Evolutionary conservation across 1,140 invertebrate genomes (phyloP).

Genomic region (Luehdorfia chinensis): DNA sequence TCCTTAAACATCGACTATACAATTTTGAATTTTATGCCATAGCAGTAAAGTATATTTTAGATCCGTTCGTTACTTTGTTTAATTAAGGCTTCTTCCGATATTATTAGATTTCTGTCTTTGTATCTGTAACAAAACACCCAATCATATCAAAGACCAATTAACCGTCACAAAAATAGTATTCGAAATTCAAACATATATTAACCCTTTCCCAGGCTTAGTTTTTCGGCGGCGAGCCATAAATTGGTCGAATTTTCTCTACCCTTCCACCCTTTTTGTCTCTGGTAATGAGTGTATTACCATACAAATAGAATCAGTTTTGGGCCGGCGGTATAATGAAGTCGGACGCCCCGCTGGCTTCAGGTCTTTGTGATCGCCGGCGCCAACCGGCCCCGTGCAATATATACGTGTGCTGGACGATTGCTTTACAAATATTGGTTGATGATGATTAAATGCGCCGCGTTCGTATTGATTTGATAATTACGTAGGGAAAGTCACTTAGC

Average conservation of each 20-base stretch:
- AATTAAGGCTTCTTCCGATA: no score
- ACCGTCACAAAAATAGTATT: not conserved
- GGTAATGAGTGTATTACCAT: conserved; percentile 72
- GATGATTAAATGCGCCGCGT: conserved; percentile 35
- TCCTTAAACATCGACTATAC: not conserved
- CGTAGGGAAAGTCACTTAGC: conserved; percentile 28
- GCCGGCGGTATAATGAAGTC: conserved; percentile 57
- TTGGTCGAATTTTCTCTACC: conserved; percentile 42
- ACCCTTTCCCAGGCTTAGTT: conserved; percentile 34
- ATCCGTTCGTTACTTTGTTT: no score
- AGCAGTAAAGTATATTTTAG: not conserved
- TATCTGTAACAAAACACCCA: no score
- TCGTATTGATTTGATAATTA: conserved; percentile 46
- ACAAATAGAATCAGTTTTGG: conserved; percentile 65
- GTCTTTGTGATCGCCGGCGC: conserved; percentile 53
- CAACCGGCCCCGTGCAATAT: conserved; percentile 31
- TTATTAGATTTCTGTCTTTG: no score
- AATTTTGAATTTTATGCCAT: not conserved
- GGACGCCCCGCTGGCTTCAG: conserved; percentile 51
- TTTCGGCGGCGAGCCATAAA: conserved; percentile 52
- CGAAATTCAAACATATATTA: conserved; percentile 28
- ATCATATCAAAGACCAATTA: not conserved
- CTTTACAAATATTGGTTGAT: conserved; percentile 57
- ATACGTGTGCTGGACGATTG: conserved; percentile 32
- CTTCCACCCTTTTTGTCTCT: conserved; percentile 60